phyloP scores from a whole-genome alignment of 2,888 invertebrate genomes.

The Ephialtes manifestator region DNA sequence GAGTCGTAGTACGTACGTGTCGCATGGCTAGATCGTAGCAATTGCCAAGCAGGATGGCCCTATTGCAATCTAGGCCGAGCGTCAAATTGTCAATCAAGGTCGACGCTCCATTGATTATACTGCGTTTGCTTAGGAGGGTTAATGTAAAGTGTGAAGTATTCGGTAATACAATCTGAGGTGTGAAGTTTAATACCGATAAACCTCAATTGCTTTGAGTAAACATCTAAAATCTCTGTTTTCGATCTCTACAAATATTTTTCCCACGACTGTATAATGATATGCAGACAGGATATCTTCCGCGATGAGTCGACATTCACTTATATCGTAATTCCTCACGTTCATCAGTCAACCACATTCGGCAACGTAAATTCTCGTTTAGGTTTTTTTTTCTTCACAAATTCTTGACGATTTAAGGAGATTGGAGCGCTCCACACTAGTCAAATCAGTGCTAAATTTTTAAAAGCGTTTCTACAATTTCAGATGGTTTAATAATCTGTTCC shows the following conservation, averaged over 20 bases:
- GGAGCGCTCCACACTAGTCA: no score
- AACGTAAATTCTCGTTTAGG: slow-evolving; percentile 23
- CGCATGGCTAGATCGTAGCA: slow-evolving; percentile 60
- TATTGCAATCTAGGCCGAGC: slow-evolving; percentile 79
- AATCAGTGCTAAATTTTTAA: no score
- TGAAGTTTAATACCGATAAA: background rate
- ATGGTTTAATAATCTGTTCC: no score
- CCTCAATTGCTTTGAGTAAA: background rate
- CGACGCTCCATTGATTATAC: slow-evolving; percentile 63
- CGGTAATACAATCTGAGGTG: background rate
- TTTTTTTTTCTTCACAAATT: slow-evolving; percentile 26
- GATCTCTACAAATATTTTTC: background rate
- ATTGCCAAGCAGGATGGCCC: slow-evolving; percentile 79
- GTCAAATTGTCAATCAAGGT: slow-evolving; percentile 77
- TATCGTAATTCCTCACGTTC: background rate
- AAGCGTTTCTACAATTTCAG: no score
- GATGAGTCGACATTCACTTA: background rate
- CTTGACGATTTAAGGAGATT: slow-evolving; percentile 48
- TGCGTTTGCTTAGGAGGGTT: slow-evolving; percentile 33
- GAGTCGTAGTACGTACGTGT: slow-evolving; percentile 8
- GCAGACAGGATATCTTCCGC: background rate
- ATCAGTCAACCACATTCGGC: background rate
- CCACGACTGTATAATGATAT: background rate
- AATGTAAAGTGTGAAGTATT: background rate
- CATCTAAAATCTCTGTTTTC: background rate